Percentiles rank a stretch among this genome's conserved stretches.
phyloP scores from a whole-genome alignment of 64 coral and sea anemone genomes.

The Dendronephthya gigantea region DNA sequence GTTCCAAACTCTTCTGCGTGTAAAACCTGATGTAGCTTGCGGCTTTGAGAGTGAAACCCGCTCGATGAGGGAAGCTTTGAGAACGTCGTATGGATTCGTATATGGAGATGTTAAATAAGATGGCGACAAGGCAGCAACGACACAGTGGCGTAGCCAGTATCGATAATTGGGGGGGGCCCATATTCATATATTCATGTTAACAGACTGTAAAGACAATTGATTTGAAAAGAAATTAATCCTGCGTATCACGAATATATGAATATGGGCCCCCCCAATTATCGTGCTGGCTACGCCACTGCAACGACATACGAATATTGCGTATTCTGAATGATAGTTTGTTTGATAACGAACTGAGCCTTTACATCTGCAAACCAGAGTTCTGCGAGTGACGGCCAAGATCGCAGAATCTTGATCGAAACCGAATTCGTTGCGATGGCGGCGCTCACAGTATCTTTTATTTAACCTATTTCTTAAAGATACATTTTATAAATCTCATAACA shows the following conservation, averaged over 20 bases:
- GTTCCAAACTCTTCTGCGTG: background rate
- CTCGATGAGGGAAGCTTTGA: background rate
- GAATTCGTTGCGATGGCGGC: background rate
- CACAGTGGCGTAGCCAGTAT: too few species aligned
- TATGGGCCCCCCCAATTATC: too few species aligned
- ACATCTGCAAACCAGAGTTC: slow-evolving; percentile 32
- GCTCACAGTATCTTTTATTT: too few species aligned
- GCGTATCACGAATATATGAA: too few species aligned
- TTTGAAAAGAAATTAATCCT: too few species aligned
- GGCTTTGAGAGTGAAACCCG: background rate
- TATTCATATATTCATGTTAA: too few species aligned
- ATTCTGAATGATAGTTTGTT: background rate
- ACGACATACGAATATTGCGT: slow-evolving; percentile 12
- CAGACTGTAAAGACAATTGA: too few species aligned
- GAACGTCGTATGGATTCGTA: background rate
- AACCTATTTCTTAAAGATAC: too few species aligned
- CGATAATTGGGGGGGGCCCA: too few species aligned
- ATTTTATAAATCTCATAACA: too few species aligned
- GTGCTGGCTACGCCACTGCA: too few species aligned
- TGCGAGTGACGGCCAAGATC: slow-evolving; percentile 15
- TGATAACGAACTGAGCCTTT: background rate
- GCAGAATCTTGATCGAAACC: background rate
- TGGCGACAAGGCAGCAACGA: background rate
- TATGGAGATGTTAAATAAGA: background rate
- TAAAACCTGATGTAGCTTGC: background rate